Base-by-base conservation (phyloP, 2,797 vertebrate genomes). In the Arnoldichthys spilopterus region DNA sequence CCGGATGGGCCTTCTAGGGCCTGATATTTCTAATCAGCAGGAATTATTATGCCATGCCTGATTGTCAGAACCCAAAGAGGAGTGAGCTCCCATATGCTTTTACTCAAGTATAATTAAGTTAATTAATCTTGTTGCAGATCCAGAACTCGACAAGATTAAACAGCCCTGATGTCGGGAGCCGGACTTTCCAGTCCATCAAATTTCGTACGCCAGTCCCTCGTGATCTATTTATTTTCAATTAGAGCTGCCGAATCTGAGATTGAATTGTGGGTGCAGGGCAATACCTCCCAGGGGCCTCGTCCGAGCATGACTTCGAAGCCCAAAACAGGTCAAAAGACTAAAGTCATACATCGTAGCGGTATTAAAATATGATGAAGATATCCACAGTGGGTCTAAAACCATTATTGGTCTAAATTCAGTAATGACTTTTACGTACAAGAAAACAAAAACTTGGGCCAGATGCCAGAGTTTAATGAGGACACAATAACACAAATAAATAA, bases 191-290 rank as follows among this genome's bases (percentile, higher is more conserved):
- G 87, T 86, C 90, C 86, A 90, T 92, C 90, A 90, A 86, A 92
- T 90, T 88, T 87, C 1, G 87, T 83, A 86, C 84, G 83, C 70
- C 13, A 45, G 83, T 91, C 89, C 85, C 86, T 70, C 58, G 89
- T 47, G 90, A 89, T 90, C 88, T 88, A 90, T 93, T 92, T 91
- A 89, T 90, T 93, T 93, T 93, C 90, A 93, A 92, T 93, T 91
- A 92, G 85, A 80, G 83, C 77, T 83, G 85, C 89, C 77, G 77
- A 83, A 87, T 89, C 75, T 83, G 34, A 77, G 56, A 83, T 69
- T 24, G n/a, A 51, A 77, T 74, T 58, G 62, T 68, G 18, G 59
- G n/a, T 61, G 54, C 32, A 34, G 49, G 43, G 24, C 6, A 40
- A 26, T 49, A 72, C 40, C 32, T 77, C 74, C 22, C 59, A 2